phyloP scores from a whole-genome alignment of 2,888 invertebrate species.

The Eupithecia insigniata region DNA sequence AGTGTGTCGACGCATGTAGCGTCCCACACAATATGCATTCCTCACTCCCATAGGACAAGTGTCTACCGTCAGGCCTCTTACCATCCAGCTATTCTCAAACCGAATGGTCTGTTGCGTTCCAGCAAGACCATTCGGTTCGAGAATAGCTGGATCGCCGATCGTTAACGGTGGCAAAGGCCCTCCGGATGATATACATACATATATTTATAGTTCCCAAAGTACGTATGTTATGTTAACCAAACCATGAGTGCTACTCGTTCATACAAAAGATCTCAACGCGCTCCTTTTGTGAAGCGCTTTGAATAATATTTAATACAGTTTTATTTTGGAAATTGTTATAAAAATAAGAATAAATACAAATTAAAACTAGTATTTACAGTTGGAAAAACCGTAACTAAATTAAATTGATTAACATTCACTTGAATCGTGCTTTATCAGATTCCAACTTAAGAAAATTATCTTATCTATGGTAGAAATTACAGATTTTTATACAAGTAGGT shows the following conservation, averaged over 20 bases:
- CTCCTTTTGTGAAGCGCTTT: not conserved
- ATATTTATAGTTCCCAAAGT: not conserved
- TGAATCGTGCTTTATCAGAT: not conserved
- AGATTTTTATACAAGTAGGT: not conserved
- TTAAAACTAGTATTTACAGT: not conserved
- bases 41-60: too few relatives aligned
- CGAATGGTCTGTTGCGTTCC: too few relatives aligned
- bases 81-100: too few relatives aligned
- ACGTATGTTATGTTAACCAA: not conserved
- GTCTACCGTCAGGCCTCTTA: too few relatives aligned
- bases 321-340: too few relatives aligned
- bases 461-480: not conserved
- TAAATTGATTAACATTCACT: not conserved
- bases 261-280: constrained; percentile 23
- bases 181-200: too few relatives aligned
- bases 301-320: too few relatives aligned
- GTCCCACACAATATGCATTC: too few relatives aligned
- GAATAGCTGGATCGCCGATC: too few relatives aligned
- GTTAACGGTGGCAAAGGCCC: too few relatives aligned
- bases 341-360: not conserved
- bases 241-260: not conserved
- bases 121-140: too few relatives aligned
- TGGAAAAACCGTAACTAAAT: not conserved
- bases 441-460: not conserved
- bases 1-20: too few relatives aligned